phyloP scores from a whole-genome alignment of 1,140 invertebrate species.

The Hylyphantes graminicola region DNA sequence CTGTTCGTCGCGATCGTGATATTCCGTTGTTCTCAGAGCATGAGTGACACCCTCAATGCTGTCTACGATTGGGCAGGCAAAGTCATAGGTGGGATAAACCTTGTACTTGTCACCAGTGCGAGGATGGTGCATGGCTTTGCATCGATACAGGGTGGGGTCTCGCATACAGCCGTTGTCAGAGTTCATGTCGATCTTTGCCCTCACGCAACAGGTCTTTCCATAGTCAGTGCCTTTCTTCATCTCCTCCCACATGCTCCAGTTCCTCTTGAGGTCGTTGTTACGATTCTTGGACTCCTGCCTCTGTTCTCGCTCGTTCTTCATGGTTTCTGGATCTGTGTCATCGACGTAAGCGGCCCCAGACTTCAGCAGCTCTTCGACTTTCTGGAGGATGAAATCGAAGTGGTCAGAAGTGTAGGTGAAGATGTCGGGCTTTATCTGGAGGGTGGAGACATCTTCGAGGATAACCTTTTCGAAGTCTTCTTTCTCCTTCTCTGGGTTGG shows the following conservation, averaged over 20 bases:
- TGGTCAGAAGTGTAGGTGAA: conserved; percentile 98
- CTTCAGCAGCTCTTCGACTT: conserved; percentile 89
- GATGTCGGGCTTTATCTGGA: conserved; percentile 91
- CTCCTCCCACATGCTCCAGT: conserved; percentile 92
- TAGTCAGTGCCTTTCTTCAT: conserved; percentile 87
- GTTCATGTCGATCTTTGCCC: conserved; percentile 98
- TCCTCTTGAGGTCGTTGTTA: conserved; percentile 85
- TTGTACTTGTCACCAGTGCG: conserved; percentile 95
- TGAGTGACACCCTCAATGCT: conserved; percentile 97
- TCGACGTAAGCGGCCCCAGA: conserved; percentile 95
- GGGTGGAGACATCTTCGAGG: conserved; percentile 89
- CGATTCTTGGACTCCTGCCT: conserved; percentile 87
- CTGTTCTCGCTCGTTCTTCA: conserved; percentile 95
- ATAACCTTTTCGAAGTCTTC: conserved; percentile 98
- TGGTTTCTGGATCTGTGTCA: conserved; percentile 91
- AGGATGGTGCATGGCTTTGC: conserved; percentile 94
- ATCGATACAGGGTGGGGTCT: conserved; percentile 99
- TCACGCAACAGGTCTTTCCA: conserved; percentile 90
- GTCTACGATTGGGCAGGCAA: conserved; percentile 99
- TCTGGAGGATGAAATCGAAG: conserved; percentile 90
- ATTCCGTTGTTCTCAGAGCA: conserved; percentile 96
- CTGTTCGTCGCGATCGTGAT: conserved; percentile 97
- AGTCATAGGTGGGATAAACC: conserved; percentile 99
- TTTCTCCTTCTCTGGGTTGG: conserved; percentile 99
- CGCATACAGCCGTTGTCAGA: conserved; percentile 96